phyloP scores from a whole-genome alignment of 37 sponge, comb jelly and placozoan species.

The Bolinopsis microptera region DNA sequence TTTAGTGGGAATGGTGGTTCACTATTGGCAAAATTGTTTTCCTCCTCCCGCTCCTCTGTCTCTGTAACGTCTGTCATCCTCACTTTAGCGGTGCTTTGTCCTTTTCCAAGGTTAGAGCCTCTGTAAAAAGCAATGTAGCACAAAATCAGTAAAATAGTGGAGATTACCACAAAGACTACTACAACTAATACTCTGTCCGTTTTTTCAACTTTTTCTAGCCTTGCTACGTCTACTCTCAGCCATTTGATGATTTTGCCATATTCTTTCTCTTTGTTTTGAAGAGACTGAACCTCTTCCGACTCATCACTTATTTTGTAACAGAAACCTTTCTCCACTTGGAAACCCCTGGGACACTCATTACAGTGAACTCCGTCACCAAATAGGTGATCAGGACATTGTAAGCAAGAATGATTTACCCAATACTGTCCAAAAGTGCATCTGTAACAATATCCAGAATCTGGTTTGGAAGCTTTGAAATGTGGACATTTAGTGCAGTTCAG shows the following conservation, averaged over 20 bases:
- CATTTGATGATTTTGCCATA: no score
- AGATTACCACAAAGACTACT: not conserved
- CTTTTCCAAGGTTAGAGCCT: not conserved
- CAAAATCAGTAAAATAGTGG: not conserved
- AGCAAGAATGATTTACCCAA: not conserved
- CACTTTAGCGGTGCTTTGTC: not conserved
- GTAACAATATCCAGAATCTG: constrained; percentile 26
- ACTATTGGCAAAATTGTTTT: not conserved
- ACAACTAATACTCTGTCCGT: not conserved
- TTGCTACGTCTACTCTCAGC: not conserved
- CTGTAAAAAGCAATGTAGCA: not conserved
- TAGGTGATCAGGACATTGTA: constrained; percentile 2
- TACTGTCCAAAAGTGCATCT: constrained; percentile 29
- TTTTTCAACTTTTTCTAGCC: not conserved
- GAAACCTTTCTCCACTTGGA: not conserved
- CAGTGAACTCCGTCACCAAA: constrained; percentile 45
- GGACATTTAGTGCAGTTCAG: not conserved
- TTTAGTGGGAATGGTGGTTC: not conserved
- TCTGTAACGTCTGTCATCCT: not conserved
- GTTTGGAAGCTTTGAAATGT: not conserved
- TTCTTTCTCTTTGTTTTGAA: not conserved
- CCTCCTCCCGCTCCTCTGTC: not conserved
- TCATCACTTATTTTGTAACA: not conserved
- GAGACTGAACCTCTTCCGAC: not conserved
- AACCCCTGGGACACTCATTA: not conserved